Conservation (phyloP, 1,140 invertebrate genomes). For the Drosophila truncata region DNA sequence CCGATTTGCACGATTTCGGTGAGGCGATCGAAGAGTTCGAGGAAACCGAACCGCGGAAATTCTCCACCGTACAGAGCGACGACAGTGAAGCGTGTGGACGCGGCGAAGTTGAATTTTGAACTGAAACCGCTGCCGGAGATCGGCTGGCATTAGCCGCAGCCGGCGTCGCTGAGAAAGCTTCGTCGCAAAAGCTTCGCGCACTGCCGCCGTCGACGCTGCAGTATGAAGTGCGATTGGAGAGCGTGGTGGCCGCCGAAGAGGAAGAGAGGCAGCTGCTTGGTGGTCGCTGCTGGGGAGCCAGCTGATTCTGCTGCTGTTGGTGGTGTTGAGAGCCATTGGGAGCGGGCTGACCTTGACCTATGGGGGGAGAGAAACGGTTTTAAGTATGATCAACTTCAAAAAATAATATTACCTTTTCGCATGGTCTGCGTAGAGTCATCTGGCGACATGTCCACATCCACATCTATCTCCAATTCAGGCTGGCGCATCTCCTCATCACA, state of each 20-base stretch:
- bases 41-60: slow-evolving; percentile 38
- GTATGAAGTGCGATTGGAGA: slow-evolving; percentile 84
- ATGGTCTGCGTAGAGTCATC: slow-evolving; percentile 86
- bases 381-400: neutral
- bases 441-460: slow-evolving; percentile 86
- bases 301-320: slow-evolving; percentile 41
- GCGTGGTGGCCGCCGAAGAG: slow-evolving; percentile 72
- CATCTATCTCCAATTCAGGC: slow-evolving; percentile 58
- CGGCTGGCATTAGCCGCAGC: slow-evolving; percentile 30
- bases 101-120: slow-evolving; percentile 69
- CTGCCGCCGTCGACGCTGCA: slow-evolving; percentile 81
- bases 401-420: slow-evolving; percentile 46
- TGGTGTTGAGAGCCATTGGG: slow-evolving; percentile 5
- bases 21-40: slow-evolving; percentile 62
- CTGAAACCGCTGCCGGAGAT: slow-evolving; percentile 65
- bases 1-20: slow-evolving; percentile 61
- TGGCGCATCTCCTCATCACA: slow-evolving; percentile 85
- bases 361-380: slow-evolving; percentile 7
- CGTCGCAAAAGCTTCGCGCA: slow-evolving; percentile 77
- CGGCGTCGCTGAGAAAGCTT: slow-evolving; percentile 71
- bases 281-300: slow-evolving; percentile 65
- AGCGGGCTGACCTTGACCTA: slow-evolving; percentile 70
- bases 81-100: slow-evolving; percentile 73
- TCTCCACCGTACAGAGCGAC: slow-evolving; percentile 72
- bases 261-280: slow-evolving; percentile 68